Conservation (phyloP, 2,888 invertebrate genomes). For the Limnephilus rhombicus region DNA sequence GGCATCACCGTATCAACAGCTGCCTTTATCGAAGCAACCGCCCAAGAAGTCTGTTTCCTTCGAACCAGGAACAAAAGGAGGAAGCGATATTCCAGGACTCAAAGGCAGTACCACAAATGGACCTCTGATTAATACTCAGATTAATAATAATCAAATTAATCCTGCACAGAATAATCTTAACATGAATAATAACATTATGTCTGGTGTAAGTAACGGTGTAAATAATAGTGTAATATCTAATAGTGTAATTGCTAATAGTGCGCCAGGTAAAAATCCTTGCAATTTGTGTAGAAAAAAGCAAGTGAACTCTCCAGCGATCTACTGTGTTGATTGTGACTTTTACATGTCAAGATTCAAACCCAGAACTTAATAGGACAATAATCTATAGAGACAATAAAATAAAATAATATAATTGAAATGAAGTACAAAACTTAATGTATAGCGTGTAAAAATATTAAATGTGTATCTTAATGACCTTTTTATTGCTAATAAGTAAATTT, state of each 20-base stretch:
- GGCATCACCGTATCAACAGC: conserved; percentile 80
- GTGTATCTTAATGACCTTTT: conserved; percentile 18
- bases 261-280: conserved; percentile 80
- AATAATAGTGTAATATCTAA: conserved; percentile 69
- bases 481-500: conserved; percentile 17
- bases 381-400: conserved; percentile 31
- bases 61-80: conserved; percentile 85
- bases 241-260: conserved; percentile 67
- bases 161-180: conserved; percentile 41
- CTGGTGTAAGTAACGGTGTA: conserved; percentile 64
- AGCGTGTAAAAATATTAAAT: conserved; percentile 35
- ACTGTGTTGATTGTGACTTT: conserved; percentile 94
- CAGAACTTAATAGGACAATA: conserved; percentile 72
- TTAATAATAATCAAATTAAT: conserved; percentile 36
- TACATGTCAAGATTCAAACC: conserved; percentile 92
- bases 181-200: conserved; percentile 44
- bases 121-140: conserved; percentile 32
- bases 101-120: conserved; percentile 65
- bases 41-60: conserved; percentile 86
- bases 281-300: conserved; percentile 92
- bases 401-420: conserved; percentile 41
- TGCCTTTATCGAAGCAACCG: conserved; percentile 78
- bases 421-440: conserved; percentile 67
- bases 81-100: conserved; percentile 76
- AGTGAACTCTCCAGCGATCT: conserved; percentile 86